Evolutionary conservation across 2,888 invertebrate species (phyloP).

Genomic region (Antheraea yamamai): DNA sequence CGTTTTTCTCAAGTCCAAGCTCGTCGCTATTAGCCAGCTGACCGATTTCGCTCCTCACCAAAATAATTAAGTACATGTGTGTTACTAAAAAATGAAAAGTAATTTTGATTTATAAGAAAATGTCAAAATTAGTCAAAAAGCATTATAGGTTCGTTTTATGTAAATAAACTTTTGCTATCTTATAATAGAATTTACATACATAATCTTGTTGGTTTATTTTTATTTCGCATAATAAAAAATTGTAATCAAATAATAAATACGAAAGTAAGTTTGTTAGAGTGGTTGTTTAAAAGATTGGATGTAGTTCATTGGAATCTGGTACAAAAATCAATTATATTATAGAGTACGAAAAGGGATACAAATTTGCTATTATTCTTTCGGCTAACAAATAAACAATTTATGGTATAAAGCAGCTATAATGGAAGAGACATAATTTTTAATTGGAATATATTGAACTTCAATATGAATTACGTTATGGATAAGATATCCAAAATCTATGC

Average conservation of each 20-base stretch:
- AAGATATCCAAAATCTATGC: no score
- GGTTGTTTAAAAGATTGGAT: neutral
- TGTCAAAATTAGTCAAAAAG: neutral
- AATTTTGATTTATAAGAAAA: neutral
- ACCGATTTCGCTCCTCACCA: conserved; percentile 2
- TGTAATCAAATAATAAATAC: neutral
- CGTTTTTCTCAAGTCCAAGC: neutral
- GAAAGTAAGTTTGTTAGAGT: neutral
- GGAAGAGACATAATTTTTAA: no score
- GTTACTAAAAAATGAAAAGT: neutral
- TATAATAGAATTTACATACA: no score
- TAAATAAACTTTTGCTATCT: neutral
- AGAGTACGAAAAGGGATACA: neutral
- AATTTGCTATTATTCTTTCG: neutral
- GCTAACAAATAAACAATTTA: neutral
- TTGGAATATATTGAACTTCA: no score
- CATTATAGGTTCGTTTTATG: neutral
- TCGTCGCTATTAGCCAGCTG: neutral
- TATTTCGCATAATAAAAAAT: no score
- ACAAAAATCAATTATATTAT: neutral
- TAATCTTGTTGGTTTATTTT: neutral
- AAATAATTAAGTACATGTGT: neutral
- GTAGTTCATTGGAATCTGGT: neutral
- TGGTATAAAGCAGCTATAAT: no score
- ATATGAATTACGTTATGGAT: no score